phyloP scores from a whole-genome alignment of 2,888 invertebrate genomes.

The Apamea monoglypha region DNA sequence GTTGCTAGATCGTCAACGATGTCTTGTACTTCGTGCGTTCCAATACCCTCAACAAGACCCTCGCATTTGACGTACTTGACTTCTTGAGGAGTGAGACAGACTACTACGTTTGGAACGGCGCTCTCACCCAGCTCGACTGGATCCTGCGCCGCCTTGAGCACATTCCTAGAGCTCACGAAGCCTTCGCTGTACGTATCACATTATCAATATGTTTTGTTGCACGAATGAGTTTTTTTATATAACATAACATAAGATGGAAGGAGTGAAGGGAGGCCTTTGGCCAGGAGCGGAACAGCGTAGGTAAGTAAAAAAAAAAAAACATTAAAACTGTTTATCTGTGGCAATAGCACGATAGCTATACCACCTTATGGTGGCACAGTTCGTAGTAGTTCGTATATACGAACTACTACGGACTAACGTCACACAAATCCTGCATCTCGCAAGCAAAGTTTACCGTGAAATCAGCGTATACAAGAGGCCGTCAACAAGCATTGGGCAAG shows the following conservation, averaged over 20 bases:
- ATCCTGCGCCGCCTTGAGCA: conserved; percentile 84
- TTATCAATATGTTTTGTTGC: not conserved
- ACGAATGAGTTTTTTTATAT: not conserved
- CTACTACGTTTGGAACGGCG: conserved; percentile 94
- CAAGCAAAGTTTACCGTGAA: not conserved
- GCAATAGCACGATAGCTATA: too few species aligned
- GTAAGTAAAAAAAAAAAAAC: not conserved
- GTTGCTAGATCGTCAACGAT: conserved; percentile 93
- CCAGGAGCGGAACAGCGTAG: too few species aligned
- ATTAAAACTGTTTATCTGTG: not conserved
- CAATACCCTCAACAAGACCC: conserved; percentile 86
- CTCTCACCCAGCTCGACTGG: conserved; percentile 89
- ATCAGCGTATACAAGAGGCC: not conserved
- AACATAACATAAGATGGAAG: not conserved
- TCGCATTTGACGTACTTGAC: conserved; percentile 91
- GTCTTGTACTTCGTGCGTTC: conserved; percentile 92
- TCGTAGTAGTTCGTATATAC: too few species aligned
- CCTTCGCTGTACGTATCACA: conserved; percentile 77
- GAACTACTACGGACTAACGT: not conserved
- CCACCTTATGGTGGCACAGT: too few species aligned
- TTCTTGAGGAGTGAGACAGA: conserved; percentile 93
- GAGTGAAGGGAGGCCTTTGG: too few species aligned
- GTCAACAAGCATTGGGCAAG: not conserved
- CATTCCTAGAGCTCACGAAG: conserved; percentile 75
- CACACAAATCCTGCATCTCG: not conserved